phyloP scores from a whole-genome alignment of 2,113 vertebrate genomes.

The Neogobius melanostomus region DNA sequence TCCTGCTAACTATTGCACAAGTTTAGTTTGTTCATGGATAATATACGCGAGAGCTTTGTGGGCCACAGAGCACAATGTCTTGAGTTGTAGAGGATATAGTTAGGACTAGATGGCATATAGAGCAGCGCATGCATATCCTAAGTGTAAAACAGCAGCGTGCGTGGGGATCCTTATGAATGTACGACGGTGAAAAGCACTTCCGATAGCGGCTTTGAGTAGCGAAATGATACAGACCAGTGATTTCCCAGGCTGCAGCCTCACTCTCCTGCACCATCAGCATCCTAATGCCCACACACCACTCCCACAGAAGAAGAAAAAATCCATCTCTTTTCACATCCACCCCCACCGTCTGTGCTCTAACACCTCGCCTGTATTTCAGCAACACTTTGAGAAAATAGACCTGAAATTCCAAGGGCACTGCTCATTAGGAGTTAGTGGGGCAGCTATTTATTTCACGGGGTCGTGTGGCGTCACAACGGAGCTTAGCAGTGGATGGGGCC shows the following conservation, averaged over 20 bases:
- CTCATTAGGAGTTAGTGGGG: constrained; percentile 48
- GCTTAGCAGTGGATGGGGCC: constrained; percentile 16
- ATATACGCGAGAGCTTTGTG: neutral
- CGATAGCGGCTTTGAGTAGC: constrained; percentile 47
- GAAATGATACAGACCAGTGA: constrained; percentile 63
- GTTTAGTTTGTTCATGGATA: neutral
- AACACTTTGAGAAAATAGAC: constrained; percentile 62
- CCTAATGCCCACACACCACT: constrained; percentile 69
- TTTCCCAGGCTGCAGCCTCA: constrained; percentile 61
- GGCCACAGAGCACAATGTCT: neutral
- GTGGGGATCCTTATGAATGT: constrained; percentile 27
- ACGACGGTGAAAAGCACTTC: constrained; percentile 46
- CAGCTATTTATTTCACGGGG: constrained; percentile 39
- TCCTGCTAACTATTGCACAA: neutral
- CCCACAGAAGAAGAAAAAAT: constrained; percentile 53
- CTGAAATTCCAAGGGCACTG: constrained; percentile 49
- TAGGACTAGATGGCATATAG: neutral
- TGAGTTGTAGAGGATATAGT: neutral
- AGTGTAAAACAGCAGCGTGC: constrained; percentile 9
- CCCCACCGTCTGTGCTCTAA: constrained; percentile 39
- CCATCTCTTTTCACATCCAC: constrained; percentile 64
- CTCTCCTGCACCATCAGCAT: constrained; percentile 71
- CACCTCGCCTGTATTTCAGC: constrained; percentile 57
- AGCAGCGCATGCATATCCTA: constrained; percentile 15
- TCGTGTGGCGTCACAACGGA: constrained; percentile 10